Evolutionary conservation across 2,797 vertebrate genomes (phyloP).

Genomic region (Crenichthys baileyi): DNA sequence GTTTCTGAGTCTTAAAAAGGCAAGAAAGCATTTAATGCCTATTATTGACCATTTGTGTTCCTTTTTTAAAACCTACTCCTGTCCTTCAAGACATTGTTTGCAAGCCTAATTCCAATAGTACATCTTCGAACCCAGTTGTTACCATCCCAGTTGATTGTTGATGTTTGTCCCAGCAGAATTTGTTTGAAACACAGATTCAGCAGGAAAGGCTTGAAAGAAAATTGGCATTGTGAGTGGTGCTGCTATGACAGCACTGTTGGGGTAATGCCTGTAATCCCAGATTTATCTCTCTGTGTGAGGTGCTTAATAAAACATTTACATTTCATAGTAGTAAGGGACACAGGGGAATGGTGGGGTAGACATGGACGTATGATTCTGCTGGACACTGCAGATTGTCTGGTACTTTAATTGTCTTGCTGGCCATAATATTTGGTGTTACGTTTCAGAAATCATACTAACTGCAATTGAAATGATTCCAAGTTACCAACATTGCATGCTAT

Average conservation of each 20-base stretch:
- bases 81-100: neutral
- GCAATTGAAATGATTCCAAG: neutral
- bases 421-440: constrained; percentile 5
- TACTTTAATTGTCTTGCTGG: constrained; percentile 9
- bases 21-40: neutral
- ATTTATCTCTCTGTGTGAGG: constrained; percentile 61
- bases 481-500: constrained; percentile 6
- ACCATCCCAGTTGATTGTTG: neutral
- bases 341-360: constrained; percentile 8
- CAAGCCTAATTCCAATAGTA: neutral
- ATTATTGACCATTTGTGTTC: neutral
- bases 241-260: constrained; percentile 24
- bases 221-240: constrained; percentile 35
- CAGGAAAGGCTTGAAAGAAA: constrained; percentile 19
- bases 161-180: neutral
- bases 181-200: constrained; percentile 20
- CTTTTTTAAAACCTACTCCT: neutral
- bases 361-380: constrained; percentile 48
- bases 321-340: constrained; percentile 60
- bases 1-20: neutral
- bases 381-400: constrained; percentile 11
- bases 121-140: neutral
- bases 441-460: constrained; percentile 11
- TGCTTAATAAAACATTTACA: constrained; percentile 70
- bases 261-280: constrained; percentile 44